Evolutionary conservation across 2,888 invertebrate species (phyloP).

Genomic region (Lepidocyrtoides sp.): DNA sequence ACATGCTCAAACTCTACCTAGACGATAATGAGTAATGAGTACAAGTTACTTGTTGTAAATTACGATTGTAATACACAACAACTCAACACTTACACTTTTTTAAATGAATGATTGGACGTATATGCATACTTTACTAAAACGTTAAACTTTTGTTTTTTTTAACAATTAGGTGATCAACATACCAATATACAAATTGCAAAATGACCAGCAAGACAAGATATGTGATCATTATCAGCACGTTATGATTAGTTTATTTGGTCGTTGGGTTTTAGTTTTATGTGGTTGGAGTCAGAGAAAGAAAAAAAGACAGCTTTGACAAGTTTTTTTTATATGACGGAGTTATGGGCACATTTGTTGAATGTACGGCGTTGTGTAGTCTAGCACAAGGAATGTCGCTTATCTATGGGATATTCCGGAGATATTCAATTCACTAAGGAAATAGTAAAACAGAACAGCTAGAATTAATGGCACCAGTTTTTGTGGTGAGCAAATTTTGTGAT

Average conservation of each 20-base stretch:
- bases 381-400: background rate
- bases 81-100: background rate
- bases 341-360: background rate
- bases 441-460: constrained; percentile 32
- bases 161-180: background rate
- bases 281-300: background rate
- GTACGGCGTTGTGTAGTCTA: background rate
- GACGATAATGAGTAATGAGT: constrained; percentile 18
- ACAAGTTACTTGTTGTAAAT: background rate
- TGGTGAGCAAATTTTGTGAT: background rate
- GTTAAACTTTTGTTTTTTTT: background rate
- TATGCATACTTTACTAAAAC: background rate
- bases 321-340: background rate
- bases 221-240: constrained; percentile 1
- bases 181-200: constrained; percentile 30
- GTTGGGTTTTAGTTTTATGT: background rate
- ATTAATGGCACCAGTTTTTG: constrained; percentile 49
- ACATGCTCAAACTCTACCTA: background rate
- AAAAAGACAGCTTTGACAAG: background rate
- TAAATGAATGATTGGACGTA: background rate
- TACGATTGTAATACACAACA: background rate
- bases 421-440: too few species aligned
- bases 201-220: background rate
- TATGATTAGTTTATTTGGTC: background rate
- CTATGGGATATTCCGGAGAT: background rate